Evolutionary conservation across 37 sponge, comb jelly and placozoan genomes (phyloP), one percentile per base, ranked within the genome.

Genomic region (Ephydatia muelleri): DNA sequence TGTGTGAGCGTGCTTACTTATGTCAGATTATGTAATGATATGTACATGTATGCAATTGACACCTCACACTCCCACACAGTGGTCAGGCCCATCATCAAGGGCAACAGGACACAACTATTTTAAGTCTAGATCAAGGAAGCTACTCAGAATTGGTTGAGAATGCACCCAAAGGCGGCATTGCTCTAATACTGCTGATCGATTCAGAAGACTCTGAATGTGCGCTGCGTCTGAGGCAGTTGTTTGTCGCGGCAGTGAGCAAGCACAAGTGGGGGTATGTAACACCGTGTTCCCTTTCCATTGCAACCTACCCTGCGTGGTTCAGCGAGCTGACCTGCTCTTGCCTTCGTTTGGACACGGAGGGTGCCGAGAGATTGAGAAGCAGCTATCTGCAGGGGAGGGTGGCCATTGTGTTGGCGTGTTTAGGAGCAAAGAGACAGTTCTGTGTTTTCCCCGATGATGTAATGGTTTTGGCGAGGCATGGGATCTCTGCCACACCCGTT

Each of bases 391-490:
- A 22, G 16, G 79, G 78, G 16, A 25, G 40, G 37, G 78, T 69
- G 25, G 34, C 80, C 30, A 80, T 73, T 27, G 67, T 81, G 5
- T 34, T 87, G 34, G 75, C 81, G 0, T 35, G 80, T 1, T 47
- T 87, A 74, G 87, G 87, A 3, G 29, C 81, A 38, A 81, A 49
- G 34, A 80, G 29, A 34, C 81, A 87, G 67, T 32, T 87, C 22
- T 43, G 38, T 0, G 37, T 87, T 34, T 87, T 81, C 74, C 87
- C 87, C 21, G 81, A 80, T 1, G 43, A 57, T 3, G 8, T 80
- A 40, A 8, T 43, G 47, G 47, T 8, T 43, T 4, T 8, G 8
- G 6, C 47, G 8, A 43, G 47, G 47, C 47, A 43, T 4, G 8
- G 6, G 8, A 8, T 43, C 8, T 43, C 6, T 43, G n/a, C n/a